Conservation (phyloP, 2,113 vertebrate species). For the Scatophagus argus region DNA sequence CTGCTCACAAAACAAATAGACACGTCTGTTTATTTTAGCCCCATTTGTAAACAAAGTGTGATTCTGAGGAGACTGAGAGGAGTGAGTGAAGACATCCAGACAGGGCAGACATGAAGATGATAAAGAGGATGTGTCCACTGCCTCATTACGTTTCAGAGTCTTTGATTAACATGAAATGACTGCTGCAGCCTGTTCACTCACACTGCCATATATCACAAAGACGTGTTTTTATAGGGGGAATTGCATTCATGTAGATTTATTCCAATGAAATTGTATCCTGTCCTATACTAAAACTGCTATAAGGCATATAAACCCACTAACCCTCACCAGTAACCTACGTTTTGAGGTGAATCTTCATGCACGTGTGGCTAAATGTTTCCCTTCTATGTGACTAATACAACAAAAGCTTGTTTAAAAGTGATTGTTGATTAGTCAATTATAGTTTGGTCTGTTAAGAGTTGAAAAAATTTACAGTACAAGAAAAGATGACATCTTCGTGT, state of each 20-base stretch:
- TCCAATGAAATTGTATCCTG: neutral
- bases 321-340: neutral
- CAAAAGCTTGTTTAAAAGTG: neutral
- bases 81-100: conserved; percentile 25
- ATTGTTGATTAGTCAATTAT: neutral
- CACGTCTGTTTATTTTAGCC: conserved; percentile 17
- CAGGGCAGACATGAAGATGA: conserved; percentile 23
- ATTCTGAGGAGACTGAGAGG: conserved; percentile 7
- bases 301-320: too few relatives aligned
- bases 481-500: too few relatives aligned
- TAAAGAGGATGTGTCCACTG: conserved; percentile 27
- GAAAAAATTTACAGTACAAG: too few relatives aligned
- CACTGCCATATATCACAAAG: neutral
- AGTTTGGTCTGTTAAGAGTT: neutral
- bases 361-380: too few relatives aligned
- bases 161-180: conserved; percentile 51
- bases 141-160: conserved; percentile 49
- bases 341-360: neutral
- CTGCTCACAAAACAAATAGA: conserved; percentile 20
- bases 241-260: neutral
- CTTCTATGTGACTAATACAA: neutral
- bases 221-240: neutral
- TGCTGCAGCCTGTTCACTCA: conserved; percentile 29
- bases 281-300: neutral
- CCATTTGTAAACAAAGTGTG: conserved; percentile 19